Base-by-base conservation (phyloP, 92 coral and sea anemone genomes). In the Paragorgia papillata region DNA sequence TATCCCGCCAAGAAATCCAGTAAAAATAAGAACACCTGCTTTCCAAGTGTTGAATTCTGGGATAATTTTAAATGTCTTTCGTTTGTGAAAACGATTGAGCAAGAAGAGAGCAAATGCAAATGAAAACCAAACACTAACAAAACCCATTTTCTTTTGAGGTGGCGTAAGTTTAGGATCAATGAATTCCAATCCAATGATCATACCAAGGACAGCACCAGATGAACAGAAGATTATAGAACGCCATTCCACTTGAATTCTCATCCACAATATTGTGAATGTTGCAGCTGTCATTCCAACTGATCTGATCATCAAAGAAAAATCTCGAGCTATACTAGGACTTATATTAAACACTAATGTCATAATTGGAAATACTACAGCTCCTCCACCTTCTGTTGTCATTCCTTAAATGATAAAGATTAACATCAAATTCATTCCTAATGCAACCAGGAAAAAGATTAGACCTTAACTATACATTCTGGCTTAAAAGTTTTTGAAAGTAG, bases 211-310 rank as follows among this genome's bases (percentile, higher is more conserved):
- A 9, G 87, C 97, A 8, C 97, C 97, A 17, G 82, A 60, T 0
- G 97, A 83, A 66, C 97, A 88, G 73, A 80, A 91, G 9, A 91
- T 80, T 44, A 91, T 58, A 6, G 97, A 85, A 41, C 78, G 80
- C 83, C 91, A 86, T 41, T 91, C 97, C 8, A 88, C 66, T 35
- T 88, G 97, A 31, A 91, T 90, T 70, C 88, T 82, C 96, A 90
- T 90, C 87, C 89, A 90, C 19, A 90, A 79, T 33, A 90, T 90
- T 53, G 96, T 85, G 63, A 90, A 88, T 3, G 92, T 79, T 55
- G 96, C 96, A 49, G 92, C 92, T 5, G 90, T 85, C 96, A 90
- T 90, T 48, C 96, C 96, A 50, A 91, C 86, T 15, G 96, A 90
- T 73, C 88, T 92, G 54, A 90, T 88, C 90, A 88, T 88, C 76